Base-by-base conservation (phyloP, 2,797 vertebrate species). In the Liasis olivaceus region DNA sequence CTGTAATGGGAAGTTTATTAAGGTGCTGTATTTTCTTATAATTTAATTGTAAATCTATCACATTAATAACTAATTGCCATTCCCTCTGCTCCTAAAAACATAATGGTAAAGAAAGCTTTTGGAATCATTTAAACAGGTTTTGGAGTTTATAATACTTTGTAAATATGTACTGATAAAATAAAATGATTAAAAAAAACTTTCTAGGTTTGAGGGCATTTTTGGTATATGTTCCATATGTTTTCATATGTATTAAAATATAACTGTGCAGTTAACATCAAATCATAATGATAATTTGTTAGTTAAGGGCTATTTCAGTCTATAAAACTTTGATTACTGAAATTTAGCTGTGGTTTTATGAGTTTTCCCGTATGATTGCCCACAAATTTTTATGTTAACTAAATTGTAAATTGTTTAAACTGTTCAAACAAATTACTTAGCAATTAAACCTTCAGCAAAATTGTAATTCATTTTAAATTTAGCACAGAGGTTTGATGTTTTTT, bases 201-300 rank as follows among this genome's bases (percentile, higher is more conserved):
- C 92, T 97, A 94, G 95, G 95, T 96, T 95, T 97, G 95, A 96
- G 97, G 95, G 94, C 94, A 96, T 96, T 98, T 98, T 98, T 98
- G 97, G 54, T 59, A 54, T 97, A 97, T 97, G 97, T 97, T 96
- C 96, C 95, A 96, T 97, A 97, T 97, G 97, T 98, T 98, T 98
- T 97, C 96, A 98, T 98, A 98, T 98, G 98, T 98, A 98, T 98
- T 98, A 98, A 98, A 97, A 97, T 97, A 97, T 98, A 98, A 98
- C 98, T 98, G 98, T 98, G 98, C 98, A 97, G 98, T 99, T 98
- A 98, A 98, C 98, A 99, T 99, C 98, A 98, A 99, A 98, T 98
- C 97, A 98, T 99, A 99, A 99, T 99, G 98, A 99, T 99, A 99
- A 99, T 99, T 99, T 98, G 98, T 99, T 99, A 98, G 99, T 99